Conservation (phyloP, 2,888 invertebrate genomes). For the Gymnosoma rotundatum region DNA sequence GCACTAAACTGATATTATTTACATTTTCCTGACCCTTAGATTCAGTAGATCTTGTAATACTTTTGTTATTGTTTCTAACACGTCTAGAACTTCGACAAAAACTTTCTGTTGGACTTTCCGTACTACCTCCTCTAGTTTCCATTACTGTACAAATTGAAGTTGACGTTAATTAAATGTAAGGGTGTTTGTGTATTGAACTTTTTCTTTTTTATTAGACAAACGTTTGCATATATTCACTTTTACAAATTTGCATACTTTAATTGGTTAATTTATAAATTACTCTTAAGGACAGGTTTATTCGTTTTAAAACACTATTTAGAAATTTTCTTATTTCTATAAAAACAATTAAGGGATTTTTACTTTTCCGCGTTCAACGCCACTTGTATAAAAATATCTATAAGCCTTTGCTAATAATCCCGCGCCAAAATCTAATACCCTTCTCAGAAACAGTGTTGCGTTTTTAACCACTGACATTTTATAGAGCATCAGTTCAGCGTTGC, state of each 20-base stretch:
- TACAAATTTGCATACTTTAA: slow-evolving; percentile 12
- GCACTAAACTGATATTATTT: slow-evolving; percentile 25
- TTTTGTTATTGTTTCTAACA: slow-evolving; percentile 25
- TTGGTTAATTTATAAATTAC: no score
- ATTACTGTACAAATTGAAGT: slow-evolving; percentile 11
- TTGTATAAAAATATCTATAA: slow-evolving; percentile 30
- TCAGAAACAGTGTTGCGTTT: slow-evolving; percentile 38
- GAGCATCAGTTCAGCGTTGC: no score
- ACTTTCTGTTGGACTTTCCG: slow-evolving; percentile 24
- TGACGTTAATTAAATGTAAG: slow-evolving; percentile 12
- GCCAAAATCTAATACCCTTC: slow-evolving; percentile 55
- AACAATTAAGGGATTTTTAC: not conserved
- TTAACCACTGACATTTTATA: not conserved
- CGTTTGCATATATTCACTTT: slow-evolving; percentile 7
- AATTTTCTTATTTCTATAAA: no score
- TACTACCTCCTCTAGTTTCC: slow-evolving; percentile 28
- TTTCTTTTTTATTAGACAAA: not conserved
- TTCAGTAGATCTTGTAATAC: slow-evolving; percentile 10
- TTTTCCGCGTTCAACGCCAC: not conserved
- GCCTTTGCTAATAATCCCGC: slow-evolving; percentile 58
- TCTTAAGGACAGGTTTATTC: no score
- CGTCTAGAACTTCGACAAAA: slow-evolving; percentile 41
- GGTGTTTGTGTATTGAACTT: slow-evolving; percentile 17
- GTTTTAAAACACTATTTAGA: no score
- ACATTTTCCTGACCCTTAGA: slow-evolving; percentile 54